Evolutionary conservation across 2,797 vertebrate species (phyloP), one percentile per base, ranked within the genome.

Genomic region (Cetoscarus ocellatus): DNA sequence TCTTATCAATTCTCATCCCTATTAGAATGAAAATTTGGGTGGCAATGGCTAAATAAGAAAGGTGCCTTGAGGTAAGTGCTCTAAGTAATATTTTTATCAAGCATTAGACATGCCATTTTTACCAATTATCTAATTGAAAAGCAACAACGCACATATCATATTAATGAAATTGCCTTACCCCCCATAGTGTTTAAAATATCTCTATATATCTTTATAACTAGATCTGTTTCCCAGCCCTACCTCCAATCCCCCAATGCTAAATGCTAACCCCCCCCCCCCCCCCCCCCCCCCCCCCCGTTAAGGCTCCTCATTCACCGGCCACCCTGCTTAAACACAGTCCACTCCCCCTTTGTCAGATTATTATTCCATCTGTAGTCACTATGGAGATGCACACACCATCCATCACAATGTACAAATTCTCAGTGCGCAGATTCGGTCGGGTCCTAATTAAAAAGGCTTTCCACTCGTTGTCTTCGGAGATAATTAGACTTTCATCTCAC

Each of bases 401-500:
- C 95, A 97, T 97, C 96, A 97, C 96, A 96, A 97, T 96, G 96
- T 93, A 95, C 94, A 96, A 95, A 98, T 97, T 96, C 96, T 96
- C 96, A 94, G 94, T 60, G 94, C 94, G 73, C 91, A 89, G 95
- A 96, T 96, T 95, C 93, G 93, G 95, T 94, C 88, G 92, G 93
- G 93, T 94, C 96, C 96, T 98, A 99, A 98, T 99, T 99, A 99
- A 98, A 94, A 91, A 96, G 94, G 95, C 94, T 96, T 96, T 96
- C 95, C 95, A 95, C 96, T 96, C 95, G 95, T 96, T 98, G 97
- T 96, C 95, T 90, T 80, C 75, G 93, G 93, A 95, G 96, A 97
- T 98, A 97, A 99, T 98, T 98, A 98, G 96, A 96, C 96, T 98
- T 98, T 98, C 97, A 98, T 98, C 97, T 98, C 96, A 96, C 96